A percentile compares a stretch with the other conserved stretches of the same genome.
These are phyloP conservation scores for Phasia obesa DNA, from an alignment of 2,888 invertebrate species.

Conservation along the genomic window DNA sequence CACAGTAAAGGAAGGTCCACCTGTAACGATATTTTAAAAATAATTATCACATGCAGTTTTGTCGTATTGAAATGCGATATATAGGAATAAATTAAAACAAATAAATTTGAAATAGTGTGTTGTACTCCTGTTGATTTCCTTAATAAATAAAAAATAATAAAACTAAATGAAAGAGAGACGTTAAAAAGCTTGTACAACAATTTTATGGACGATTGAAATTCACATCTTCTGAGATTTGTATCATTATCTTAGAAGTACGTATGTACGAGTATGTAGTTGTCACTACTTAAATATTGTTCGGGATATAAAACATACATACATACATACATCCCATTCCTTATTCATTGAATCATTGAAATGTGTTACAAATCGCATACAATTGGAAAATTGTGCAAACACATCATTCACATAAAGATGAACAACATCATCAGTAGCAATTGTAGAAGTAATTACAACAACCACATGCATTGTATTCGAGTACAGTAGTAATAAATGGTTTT, in stretches of 20 bases:
- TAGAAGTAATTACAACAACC: neutral
- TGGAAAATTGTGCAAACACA: constrained; percentile 74
- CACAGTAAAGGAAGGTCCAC: too few species aligned
- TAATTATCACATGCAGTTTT: neutral
- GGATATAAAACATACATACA: constrained; percentile 5
- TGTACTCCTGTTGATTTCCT: neutral
- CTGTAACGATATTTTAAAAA: neutral
- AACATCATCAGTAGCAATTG: constrained; percentile 35
- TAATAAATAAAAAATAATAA: neutral
- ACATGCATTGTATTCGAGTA: neutral
- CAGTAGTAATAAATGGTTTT: neutral
- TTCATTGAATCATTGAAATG: constrained; percentile 72
- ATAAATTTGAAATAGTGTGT: neutral
- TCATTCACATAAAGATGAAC: constrained; percentile 55
- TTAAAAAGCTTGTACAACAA: neutral
- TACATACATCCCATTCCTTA: constrained; percentile 59
- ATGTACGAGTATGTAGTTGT: neutral
- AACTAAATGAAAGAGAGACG: neutral
- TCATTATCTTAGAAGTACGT: constrained; percentile 59
- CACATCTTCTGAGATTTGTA: constrained; percentile 48
- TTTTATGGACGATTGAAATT: constrained; percentile 48
- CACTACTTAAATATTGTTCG: constrained; percentile 12
- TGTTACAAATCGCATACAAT: constrained; percentile 75
- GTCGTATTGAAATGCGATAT: neutral
- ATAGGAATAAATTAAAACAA: neutral